Conservation (phyloP, 1,140 invertebrate genomes). For the Magallana gigas region DNA sequence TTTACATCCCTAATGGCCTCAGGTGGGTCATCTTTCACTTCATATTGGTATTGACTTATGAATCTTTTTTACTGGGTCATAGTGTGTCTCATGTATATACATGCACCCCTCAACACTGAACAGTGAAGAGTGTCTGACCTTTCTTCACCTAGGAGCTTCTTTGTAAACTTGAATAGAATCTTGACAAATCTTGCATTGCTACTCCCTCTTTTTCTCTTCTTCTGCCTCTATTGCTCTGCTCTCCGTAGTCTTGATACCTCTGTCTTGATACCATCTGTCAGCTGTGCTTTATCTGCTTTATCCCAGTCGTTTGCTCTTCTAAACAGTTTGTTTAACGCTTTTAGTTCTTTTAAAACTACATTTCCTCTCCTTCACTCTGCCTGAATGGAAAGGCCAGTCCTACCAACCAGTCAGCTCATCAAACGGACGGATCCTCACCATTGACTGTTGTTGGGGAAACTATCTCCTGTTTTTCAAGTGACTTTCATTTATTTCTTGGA, state of each 20-base stretch:
- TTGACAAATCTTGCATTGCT: conserved; percentile 42
- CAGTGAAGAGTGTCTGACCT: conserved; percentile 44
- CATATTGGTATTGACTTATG: conserved; percentile 35
- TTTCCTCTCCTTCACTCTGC: not conserved
- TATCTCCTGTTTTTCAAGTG: no score
- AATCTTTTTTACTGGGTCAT: conserved; percentile 32
- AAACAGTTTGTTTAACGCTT: not conserved
- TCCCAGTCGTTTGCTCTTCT: conserved; percentile 9
- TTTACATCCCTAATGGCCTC: not conserved
- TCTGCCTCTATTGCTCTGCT: conserved; percentile 43
- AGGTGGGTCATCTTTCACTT: not conserved
- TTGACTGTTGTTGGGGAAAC: no score
- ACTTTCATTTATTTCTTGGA: conserved; percentile 42
- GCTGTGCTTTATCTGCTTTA: conserved; percentile 20
- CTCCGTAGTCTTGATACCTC: conserved; percentile 5
- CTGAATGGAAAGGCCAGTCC: no score
- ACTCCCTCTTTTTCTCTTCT: conserved; percentile 33
- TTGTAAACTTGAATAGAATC: conserved; percentile 46
- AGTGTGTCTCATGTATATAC: conserved; percentile 37
- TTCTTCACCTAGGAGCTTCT: conserved; percentile 19
- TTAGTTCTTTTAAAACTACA: not conserved
- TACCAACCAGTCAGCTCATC: no score
- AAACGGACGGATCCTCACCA: no score
- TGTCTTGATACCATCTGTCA: conserved; percentile 48
- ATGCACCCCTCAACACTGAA: not conserved